Base-by-base conservation (phyloP, 1,140 invertebrate species). In the Galleria mellonella region DNA sequence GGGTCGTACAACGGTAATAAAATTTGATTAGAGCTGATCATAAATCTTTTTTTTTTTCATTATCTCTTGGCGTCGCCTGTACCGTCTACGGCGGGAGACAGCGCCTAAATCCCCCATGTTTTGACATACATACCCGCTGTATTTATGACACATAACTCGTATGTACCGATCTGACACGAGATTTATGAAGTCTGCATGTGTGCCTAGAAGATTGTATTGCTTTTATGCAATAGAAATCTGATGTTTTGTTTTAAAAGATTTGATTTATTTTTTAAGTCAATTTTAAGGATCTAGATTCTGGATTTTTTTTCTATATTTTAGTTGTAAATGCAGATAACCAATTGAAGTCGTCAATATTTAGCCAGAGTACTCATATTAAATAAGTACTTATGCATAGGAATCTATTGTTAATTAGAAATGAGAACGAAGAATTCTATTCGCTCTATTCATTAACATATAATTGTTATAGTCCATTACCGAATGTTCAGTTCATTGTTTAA, bases 31-130 rank as follows among this genome's bases (percentile, higher is more conserved):
- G 70, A 78, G 62, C 68, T 68, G 64, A 72, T 74, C 81, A 76
- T 84, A 82, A 84, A 84, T 84, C 81, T 79, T 69, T 74, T 81
- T 66, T n/a, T 71, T 83, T 81, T 81, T 82, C 77, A 79, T 83
- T 83, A 82, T 74, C 71, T 73, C 60, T 55, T 52, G 58, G 62
- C 68, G 63, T 72, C 62, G 64, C 47, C 47, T 48, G 58, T 41
- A 42, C 50, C 55, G 62, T 59, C 55, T 57, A 53, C 54, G 55
- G 46, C 53, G 58, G 62, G 72, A 76, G 66, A 65, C 35, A 37
- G 50, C 54, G 61, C 68, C 70, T 59, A 71, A 73, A 81, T 78
- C 76, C 82, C 65, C 78, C 58, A 79, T 83, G 69, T 85, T 85
- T 79, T 85, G 78, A 85, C 82, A 81, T 59, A 78, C 66, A 78